phyloP scores from a whole-genome alignment of 1,140 invertebrate species.

The Listronotus bonariensis region DNA sequence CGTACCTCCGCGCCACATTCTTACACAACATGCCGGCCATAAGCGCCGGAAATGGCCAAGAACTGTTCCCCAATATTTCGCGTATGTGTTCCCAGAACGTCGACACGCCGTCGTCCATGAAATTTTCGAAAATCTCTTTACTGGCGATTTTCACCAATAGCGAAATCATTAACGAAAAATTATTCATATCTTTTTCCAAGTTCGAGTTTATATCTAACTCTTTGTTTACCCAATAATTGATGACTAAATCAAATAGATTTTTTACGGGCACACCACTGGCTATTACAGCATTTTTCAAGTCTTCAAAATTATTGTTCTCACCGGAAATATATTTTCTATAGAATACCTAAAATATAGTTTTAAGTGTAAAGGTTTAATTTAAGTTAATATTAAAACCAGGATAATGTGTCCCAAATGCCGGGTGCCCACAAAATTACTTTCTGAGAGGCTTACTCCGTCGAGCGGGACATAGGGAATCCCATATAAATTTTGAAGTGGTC shows the following conservation, averaged over 20 bases:
- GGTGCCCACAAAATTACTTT: too few relatives aligned
- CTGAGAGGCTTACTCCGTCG: too few relatives aligned
- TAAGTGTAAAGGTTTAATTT: too few relatives aligned
- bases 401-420: too few relatives aligned
- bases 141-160: conserved; percentile 56
- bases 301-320: conserved; percentile 59
- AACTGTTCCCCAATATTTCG: conserved; percentile 69
- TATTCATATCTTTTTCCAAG: conserved; percentile 58
- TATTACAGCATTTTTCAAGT: conserved; percentile 43
- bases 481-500: too few relatives aligned
- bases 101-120: conserved; percentile 69
- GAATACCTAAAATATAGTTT: conserved; percentile 60
- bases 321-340: conserved; percentile 63
- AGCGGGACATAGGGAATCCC: too few relatives aligned
- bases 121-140: conserved; percentile 52
- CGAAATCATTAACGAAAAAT: conserved; percentile 57
- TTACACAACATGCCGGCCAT: conserved; percentile 78
- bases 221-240: conserved; percentile 69
- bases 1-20: conserved; percentile 64
- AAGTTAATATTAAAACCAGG: too few relatives aligned
- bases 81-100: conserved; percentile 77
- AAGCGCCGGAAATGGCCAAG: conserved; percentile 71
- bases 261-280: conserved; percentile 61
- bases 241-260: conserved; percentile 67
- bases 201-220: conserved; percentile 58